Evolutionary conservation across 2,797 vertebrate species (phyloP).

Genomic region (Labeo calbasu): DNA sequence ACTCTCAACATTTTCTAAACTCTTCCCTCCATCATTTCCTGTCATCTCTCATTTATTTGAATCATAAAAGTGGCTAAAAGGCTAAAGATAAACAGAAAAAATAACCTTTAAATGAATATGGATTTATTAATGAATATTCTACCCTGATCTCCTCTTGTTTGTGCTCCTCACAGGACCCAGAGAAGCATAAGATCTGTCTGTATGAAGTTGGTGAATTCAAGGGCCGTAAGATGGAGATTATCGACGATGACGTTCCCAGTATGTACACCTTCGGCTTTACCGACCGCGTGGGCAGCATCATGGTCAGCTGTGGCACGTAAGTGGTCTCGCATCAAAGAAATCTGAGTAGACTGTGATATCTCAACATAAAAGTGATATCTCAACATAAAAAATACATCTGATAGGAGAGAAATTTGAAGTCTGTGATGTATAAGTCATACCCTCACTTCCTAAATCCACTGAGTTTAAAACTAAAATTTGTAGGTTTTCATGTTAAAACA

Average conservation of each 20-base stretch:
- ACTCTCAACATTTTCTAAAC: background rate
- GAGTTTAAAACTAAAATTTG: background rate
- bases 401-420: background rate
- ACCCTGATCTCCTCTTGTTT: background rate
- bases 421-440: conserved; percentile 11
- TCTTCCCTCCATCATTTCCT: background rate
- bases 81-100: background rate
- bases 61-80: background rate
- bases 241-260: conserved; percentile 70
- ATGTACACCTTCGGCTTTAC: conserved; percentile 68
- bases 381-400: conserved; percentile 13
- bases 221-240: conserved; percentile 71
- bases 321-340: conserved; percentile 50
- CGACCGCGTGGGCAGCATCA: conserved; percentile 68
- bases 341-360: background rate
- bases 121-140: background rate
- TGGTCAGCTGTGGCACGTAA: conserved; percentile 80
- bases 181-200: conserved; percentile 81
- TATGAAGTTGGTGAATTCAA: conserved; percentile 67
- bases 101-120: too few relatives aligned
- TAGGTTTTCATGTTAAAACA: background rate
- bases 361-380: background rate
- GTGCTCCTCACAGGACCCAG: conserved; percentile 67
- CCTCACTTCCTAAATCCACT: background rate
- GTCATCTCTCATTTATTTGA: background rate